Evolutionary conservation across 2,888 invertebrate genomes (phyloP), one percentile per base, ranked within the genome.

Genomic region (Masnerella sp.): DNA sequence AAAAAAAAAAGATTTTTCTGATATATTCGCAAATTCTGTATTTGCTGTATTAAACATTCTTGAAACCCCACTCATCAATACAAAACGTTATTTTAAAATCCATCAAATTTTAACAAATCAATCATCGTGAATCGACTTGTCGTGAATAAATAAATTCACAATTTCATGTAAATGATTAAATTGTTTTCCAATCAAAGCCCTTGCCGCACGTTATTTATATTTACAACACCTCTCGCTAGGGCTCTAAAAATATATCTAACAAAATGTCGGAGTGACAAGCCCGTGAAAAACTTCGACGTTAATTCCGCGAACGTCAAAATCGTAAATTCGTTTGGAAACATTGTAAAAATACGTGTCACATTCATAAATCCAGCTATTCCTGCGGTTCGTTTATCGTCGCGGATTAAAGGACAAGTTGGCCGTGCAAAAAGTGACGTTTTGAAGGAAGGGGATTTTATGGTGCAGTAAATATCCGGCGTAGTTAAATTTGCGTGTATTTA

Each of bases 401-500:
- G 65, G 72, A 72, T 65, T 59, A 72, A 72, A 65, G 59, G 72
- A 72, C 72, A 72, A 72, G 72, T 72, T 72, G 32, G 54, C 36
- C 17, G 40, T 47, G 58, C 65, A 72, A 72, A 72, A 72, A 72
- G 59, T 72, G 72, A 72, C 72, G 54, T 65, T 72, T 65, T 65
- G 65, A 69, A 70, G 68, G 58, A 65, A 70, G 54, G 42, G 42
- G 12, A 65, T 61, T 61, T 71, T 61, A 67, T 59, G 45, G 59
- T 36, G 74, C 38, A 54, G 51, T 74, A 74, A 74, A 69, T 74
- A 74, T 68, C 43, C 61, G 30, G 32, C 58, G 73, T 58, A 58
- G 56, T 73, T 62, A 68, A 73, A 73, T 62, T 51, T 36, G 54
- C 59, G 74, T 69, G 62, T 74, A 74, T 69, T 74, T 74, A 74